A percentile compares a stretch with the other conserved stretches of the same genome.
phyloP scores from a whole-genome alignment of 92 coral and sea anemone species.

The Heliopora coerulea region DNA sequence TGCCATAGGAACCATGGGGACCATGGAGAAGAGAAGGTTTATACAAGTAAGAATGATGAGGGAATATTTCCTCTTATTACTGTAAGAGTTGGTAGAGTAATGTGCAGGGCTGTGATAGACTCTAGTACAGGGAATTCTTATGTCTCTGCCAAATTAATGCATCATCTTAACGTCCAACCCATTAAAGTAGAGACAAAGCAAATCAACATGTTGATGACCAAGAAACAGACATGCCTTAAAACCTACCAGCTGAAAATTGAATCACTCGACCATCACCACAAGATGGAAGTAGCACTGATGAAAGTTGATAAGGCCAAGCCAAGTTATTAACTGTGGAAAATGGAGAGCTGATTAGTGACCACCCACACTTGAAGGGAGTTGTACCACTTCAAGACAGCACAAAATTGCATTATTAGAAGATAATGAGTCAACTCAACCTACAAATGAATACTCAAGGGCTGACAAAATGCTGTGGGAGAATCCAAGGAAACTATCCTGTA shows the following conservation, averaged over 20 bases:
- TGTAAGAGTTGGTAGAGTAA: not conserved
- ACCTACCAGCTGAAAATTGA: constrained; percentile 26
- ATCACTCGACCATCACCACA: constrained; percentile 8
- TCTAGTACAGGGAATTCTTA: constrained; percentile 17
- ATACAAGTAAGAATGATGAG: not conserved
- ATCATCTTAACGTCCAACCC: constrained; percentile 21
- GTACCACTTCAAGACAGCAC: too few relatives aligned
- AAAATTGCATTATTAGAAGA: too few relatives aligned
- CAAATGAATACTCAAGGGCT: constrained; percentile 26
- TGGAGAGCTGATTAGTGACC: not conserved
- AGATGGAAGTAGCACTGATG: not conserved
- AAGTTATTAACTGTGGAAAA: too few relatives aligned
- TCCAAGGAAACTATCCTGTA: constrained; percentile 40
- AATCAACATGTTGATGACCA: constrained; percentile 17
- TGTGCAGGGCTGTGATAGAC: constrained; percentile 5
- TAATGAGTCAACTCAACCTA: too few relatives aligned
- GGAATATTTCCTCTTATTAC: constrained; percentile 3
- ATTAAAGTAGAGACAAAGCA: constrained; percentile 11
- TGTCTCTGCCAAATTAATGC: constrained; percentile 9
- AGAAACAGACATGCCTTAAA: constrained; percentile 8
- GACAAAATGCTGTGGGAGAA: constrained; percentile 40
- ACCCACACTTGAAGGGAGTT: not conserved
- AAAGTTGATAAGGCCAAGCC: constrained; percentile 25
- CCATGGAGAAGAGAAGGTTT: not conserved
- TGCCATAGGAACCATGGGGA: constrained; percentile 10